Evolutionary conservation across 2,113 vertebrate genomes (phyloP).

Genomic region (Orthonyx spaldingii): DNA sequence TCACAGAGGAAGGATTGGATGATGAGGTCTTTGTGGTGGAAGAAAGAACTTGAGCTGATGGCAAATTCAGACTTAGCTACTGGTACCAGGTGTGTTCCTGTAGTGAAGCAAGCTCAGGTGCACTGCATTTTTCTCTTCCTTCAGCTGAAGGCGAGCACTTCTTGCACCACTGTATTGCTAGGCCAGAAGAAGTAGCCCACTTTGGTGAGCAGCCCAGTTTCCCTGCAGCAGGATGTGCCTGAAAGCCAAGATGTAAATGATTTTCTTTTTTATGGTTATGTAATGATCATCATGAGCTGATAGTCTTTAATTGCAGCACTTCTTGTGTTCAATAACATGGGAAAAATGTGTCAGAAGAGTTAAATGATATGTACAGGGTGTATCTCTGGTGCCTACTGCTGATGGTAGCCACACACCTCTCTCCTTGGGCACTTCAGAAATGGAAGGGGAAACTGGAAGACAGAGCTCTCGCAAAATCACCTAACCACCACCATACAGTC

Average conservation of each 20-base stretch:
- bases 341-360: neutral
- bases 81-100: neutral
- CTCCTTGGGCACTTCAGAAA: neutral
- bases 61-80: neutral
- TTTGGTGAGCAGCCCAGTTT: neutral
- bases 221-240: neutral
- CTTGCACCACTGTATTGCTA: neutral
- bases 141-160: neutral
- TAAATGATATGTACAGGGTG: fast-evolving
- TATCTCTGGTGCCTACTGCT: neutral
- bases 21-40: neutral
- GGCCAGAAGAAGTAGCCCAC: neutral
- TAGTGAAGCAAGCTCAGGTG: neutral
- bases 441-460: neutral
- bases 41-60: neutral
- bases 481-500: neutral
- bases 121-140: neutral
- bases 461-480: neutral
- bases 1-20: neutral
- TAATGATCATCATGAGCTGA: neutral
- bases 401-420: neutral
- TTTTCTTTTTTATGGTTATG: neutral
- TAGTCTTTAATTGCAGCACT: neutral
- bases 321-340: neutral
- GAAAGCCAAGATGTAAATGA: neutral